A percentile compares a stretch with the other conserved stretches of the same genome.
Conservation (phyloP, 2,113 vertebrate genomes). For the Cheirogaleus medius region DNA sequence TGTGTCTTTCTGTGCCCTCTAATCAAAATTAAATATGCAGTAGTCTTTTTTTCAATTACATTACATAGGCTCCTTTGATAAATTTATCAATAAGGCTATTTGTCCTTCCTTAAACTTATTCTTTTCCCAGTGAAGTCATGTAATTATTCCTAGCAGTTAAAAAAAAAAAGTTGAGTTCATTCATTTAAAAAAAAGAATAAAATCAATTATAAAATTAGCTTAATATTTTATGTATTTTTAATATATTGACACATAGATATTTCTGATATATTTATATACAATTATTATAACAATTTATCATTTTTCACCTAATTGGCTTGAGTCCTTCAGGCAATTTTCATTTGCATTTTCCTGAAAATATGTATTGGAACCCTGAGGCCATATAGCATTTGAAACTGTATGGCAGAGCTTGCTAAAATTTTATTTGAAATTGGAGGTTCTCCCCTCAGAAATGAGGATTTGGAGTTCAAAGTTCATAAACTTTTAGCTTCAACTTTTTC, state of each 20-base stretch:
- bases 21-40: neutral
- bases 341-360: neutral
- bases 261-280: neutral
- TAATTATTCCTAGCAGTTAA: neutral
- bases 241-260: neutral
- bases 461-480: neutral
- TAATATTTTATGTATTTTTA: neutral
- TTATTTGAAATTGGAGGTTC: neutral
- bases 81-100: neutral
- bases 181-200: neutral
- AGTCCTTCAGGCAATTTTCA: neutral
- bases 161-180: neutral
- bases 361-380: neutral
- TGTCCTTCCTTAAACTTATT: neutral
- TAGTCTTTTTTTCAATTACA: neutral
- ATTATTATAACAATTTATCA: neutral
- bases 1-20: neutral
- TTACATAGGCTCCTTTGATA: neutral
- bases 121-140: neutral
- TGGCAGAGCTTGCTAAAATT: neutral
- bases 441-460: neutral
- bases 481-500: neutral
- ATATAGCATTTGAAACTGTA: neutral
- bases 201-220: neutral
- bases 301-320: neutral